These are phyloP conservation scores for Eupithecia inturbata DNA, from an alignment of 2,888 invertebrate species.

Conservation along the genomic window DNA sequence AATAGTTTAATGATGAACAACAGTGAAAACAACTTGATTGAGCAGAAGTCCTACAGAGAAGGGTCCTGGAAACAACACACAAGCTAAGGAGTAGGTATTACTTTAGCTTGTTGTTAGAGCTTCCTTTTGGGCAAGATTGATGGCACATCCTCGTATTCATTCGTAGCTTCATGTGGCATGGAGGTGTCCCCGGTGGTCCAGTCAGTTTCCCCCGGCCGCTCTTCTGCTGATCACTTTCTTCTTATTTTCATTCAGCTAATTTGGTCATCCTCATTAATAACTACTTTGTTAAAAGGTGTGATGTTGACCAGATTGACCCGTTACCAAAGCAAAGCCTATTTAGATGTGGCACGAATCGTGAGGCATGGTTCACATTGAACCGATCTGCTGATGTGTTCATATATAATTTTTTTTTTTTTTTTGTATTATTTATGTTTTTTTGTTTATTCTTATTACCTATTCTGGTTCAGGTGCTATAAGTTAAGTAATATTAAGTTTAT, in stretches of 20 bases:
- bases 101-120: neutral
- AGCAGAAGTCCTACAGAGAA: neutral
- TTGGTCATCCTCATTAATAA: slow-evolving; percentile 21
- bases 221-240: slow-evolving; percentile 47
- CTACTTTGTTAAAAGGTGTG: slow-evolving; percentile 5
- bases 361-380: too few relatives aligned
- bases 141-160: slow-evolving; percentile 3
- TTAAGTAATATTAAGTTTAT: too few relatives aligned
- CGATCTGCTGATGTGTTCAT: too few relatives aligned
- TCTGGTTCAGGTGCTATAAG: too few relatives aligned
- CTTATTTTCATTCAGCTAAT: slow-evolving; percentile 18
- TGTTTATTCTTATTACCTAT: too few relatives aligned
- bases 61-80: too few relatives aligned
- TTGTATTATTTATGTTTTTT: too few relatives aligned
- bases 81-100: too few relatives aligned
- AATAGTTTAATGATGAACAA: too few relatives aligned
- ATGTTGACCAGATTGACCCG: neutral
- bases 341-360: too few relatives aligned
- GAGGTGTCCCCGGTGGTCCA: slow-evolving; percentile 68
- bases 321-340: neutral
- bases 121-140: neutral
- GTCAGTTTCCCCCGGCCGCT: slow-evolving; percentile 52
- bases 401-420: too few relatives aligned
- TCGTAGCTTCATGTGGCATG: slow-evolving; percentile 28
- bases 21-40: neutral